phyloP scores from a whole-genome alignment of 1,140 invertebrate species.

The Aphidius gifuensis region DNA sequence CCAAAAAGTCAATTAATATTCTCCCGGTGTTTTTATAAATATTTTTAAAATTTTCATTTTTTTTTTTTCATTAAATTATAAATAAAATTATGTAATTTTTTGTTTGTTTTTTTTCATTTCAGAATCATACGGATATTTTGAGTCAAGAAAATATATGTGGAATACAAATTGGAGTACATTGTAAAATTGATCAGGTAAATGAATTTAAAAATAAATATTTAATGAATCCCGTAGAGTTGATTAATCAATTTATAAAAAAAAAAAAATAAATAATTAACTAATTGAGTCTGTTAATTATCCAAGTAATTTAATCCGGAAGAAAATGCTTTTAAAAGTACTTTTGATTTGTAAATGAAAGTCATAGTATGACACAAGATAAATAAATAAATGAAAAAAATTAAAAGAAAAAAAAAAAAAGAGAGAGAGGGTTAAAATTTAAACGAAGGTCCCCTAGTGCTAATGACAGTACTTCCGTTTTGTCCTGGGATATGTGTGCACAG shows the following conservation, averaged over 20 bases:
- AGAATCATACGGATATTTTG: slow-evolving; percentile 64
- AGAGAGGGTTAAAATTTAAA: slow-evolving; percentile 11
- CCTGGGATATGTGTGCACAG: slow-evolving; percentile 7
- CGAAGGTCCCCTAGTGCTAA: slow-evolving; percentile 35
- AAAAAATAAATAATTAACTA: too few species aligned
- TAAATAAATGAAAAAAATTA: not conserved
- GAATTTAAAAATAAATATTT: not conserved
- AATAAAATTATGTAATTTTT: slow-evolving; percentile 3
- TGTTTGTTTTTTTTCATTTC: slow-evolving; percentile 46
- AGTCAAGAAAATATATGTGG: slow-evolving; percentile 63
- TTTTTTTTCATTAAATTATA: slow-evolving; percentile 2
- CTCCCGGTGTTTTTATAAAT: not conserved
- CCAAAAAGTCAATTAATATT: not conserved
- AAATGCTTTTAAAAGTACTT: not conserved
- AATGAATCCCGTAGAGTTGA: too few species aligned
- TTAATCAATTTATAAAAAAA: too few species aligned
- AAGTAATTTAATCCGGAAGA: too few species aligned
- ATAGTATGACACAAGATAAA: not conserved
- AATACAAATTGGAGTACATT: slow-evolving; percentile 60
- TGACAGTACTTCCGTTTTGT: slow-evolving; percentile 35
- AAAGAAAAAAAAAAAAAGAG: not conserved
- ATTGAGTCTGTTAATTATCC: too few species aligned
- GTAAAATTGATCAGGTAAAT: slow-evolving; percentile 59
- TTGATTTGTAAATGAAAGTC: not conserved
- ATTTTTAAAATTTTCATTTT: not conserved